These are phyloP conservation scores for Chanos chanos DNA, from an alignment of 2,797 vertebrate species.

Conservation along the genomic window DNA sequence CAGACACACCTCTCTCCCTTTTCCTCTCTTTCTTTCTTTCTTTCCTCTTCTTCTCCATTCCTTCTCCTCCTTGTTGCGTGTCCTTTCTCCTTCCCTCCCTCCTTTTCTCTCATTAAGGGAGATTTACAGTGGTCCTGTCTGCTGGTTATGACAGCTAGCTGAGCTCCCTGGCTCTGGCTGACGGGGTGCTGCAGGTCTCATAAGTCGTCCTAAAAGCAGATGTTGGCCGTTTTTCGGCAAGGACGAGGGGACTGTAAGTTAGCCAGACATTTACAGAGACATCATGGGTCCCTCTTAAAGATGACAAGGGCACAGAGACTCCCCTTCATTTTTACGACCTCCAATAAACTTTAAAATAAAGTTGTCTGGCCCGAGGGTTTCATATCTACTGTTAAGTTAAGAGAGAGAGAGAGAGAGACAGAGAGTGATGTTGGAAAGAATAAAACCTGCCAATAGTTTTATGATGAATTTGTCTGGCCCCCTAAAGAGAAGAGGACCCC, in stretches of 20 bases:
- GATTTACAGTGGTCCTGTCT: not conserved
- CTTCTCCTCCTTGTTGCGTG: too few relatives aligned
- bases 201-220: not conserved
- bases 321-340: slow-evolving; percentile 35
- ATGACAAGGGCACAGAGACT: slow-evolving; percentile 35
- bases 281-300: slow-evolving; percentile 6
- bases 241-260: slow-evolving; percentile 17
- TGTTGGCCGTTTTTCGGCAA: slow-evolving; percentile 2
- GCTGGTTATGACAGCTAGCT: not conserved
- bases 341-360: slow-evolving; percentile 31
- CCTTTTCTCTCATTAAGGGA: not conserved
- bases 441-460: slow-evolving; percentile 7
- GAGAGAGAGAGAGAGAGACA: not conserved
- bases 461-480: too few relatives aligned
- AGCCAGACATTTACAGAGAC: slow-evolving; percentile 22
- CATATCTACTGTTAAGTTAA: slow-evolving; percentile 7
- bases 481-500: too few relatives aligned
- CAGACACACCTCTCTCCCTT: too few relatives aligned
- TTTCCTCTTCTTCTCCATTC: too few relatives aligned
- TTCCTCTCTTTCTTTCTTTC: too few relatives aligned
- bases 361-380: slow-evolving; percentile 29
- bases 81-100: too few relatives aligned
- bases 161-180: not conserved
- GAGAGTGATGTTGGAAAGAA: not conserved
- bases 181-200: not conserved